Evolutionary conservation across 2,888 invertebrate species (phyloP), one percentile per base, ranked within the genome.

Genomic region (Heteromyza rotundicornis): DNA sequence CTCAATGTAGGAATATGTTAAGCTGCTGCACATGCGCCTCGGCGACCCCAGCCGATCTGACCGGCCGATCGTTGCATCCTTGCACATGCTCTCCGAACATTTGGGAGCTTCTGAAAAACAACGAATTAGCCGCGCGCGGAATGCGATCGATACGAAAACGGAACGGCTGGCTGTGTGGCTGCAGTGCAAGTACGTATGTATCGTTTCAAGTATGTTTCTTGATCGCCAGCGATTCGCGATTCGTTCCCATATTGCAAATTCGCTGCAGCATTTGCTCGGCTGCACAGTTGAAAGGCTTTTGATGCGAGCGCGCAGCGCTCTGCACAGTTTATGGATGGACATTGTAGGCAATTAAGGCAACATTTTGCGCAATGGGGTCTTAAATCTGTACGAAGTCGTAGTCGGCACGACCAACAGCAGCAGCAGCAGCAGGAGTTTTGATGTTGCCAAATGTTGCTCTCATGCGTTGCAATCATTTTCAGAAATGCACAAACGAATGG

Each of bases 51-150:
- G 32, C 32, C 32, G 32, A 12, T 32, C 7, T 32, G n/a, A n/a
- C n/a, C n/a, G n/a, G n/a, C n/a, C n/a, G n/a, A n/a, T n/a, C n/a
- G 40, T 40, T 40, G n/a, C 40, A 40, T 40, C 10, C 40, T 10
- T 40, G 12, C 40, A 40, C 16, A n/a, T 7, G 10, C 5, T 7
- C 40, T 32, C 32, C 2, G n/a, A n/a, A n/a, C n/a, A n/a, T 47
- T 47, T 47, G 47, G 47, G 40, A 7, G 47, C 47, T 47, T 47
- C 47, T 47, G 47, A 17, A 47, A 14, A 47, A 68, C 70, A 65
- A 76, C 77, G 74, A 76, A 74, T 74, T 74, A 74, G 74, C 76
- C 74, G 74, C 74, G 74, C 74, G 74, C 74, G 74, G 77, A 74
- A 74, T 74, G 76, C 77, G 77, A 74, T 74, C 77, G 74, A 76